A percentile compares a stretch with the other conserved stretches of the same genome.
Evolutionary conservation across 2,888 invertebrate species (phyloP).

Genomic region (Ametastegia equiseti): DNA sequence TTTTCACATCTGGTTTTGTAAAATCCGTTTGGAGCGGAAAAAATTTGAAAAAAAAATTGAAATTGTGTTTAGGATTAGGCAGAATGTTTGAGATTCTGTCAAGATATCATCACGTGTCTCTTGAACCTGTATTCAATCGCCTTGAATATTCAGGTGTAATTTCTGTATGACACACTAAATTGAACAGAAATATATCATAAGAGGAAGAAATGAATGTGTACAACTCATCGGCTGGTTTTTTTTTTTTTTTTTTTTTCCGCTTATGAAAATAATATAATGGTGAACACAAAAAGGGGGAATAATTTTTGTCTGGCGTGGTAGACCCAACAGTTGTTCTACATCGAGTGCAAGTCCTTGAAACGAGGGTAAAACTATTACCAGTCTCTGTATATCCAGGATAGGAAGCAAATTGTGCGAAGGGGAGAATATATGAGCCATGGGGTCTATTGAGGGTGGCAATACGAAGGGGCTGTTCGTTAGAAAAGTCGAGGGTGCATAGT

Average conservation of each 20-base stretch:
- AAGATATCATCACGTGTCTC: too few species aligned
- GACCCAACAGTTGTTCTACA: conserved; percentile 51
- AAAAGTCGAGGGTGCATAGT: conserved; percentile 45
- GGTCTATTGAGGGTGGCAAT: conserved; percentile 41
- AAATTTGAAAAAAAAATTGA: neutral
- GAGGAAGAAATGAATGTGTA: neutral
- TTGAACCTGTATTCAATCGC: too few species aligned
- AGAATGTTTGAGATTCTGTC: too few species aligned
- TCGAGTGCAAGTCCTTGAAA: conserved; percentile 55
- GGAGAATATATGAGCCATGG: conserved; percentile 52
- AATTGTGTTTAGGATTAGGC: too few species aligned
- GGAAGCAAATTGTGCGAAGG: conserved; percentile 42
- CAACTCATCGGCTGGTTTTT: neutral
- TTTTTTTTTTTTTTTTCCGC: too few species aligned
- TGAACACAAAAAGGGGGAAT: conserved; percentile 26
- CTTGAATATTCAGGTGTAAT: too few species aligned
- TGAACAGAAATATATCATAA: too few species aligned
- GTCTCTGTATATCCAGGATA: conserved; percentile 7
- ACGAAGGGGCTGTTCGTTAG: conserved; percentile 14
- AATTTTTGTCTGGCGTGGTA: conserved; percentile 57
- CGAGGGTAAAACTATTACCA: conserved; percentile 58
- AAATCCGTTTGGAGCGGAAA: too few species aligned
- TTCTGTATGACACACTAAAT: too few species aligned
- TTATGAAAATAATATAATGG: neutral
- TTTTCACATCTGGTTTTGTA: too few species aligned